Percentiles rank a stretch among this genome's conserved stretches.
Evolutionary conservation across 2,797 vertebrate genomes (phyloP).

Genomic region (Eulemur coronatus): DNA sequence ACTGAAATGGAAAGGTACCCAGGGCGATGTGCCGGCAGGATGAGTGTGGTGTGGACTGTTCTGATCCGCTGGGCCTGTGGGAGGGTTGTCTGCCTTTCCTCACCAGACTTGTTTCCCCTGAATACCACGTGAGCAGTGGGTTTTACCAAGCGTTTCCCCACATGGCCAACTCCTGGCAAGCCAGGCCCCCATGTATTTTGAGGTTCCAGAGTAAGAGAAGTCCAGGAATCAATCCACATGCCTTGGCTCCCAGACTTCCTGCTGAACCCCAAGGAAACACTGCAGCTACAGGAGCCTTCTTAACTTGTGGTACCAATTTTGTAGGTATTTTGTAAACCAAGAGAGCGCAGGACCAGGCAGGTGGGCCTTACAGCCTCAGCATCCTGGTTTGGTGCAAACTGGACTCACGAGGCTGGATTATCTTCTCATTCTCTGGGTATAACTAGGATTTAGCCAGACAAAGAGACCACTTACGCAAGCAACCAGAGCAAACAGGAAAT

Average conservation of each 20-base stretch:
- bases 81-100: not conserved
- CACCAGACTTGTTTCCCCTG: not conserved
- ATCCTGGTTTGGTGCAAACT: not conserved
- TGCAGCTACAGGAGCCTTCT: not conserved
- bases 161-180: not conserved
- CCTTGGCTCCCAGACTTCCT: not conserved
- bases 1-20: conserved; percentile 98
- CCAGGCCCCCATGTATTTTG: not conserved
- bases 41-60: not conserved
- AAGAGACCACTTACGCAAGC: not conserved
- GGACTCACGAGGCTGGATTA: not conserved
- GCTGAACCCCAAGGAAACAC: not conserved
- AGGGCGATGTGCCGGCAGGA: rapidly evolving
- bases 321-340: not conserved
- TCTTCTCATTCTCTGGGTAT: not conserved
- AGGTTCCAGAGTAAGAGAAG: not conserved
- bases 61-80: not conserved
- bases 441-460: not conserved
- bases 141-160: not conserved
- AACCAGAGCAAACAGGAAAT: not conserved
- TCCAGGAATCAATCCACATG: not conserved
- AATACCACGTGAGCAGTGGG: not conserved
- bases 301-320: not conserved
- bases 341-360: not conserved
- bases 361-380: not conserved